A percentile compares a stretch with the other conserved stretches of the same genome.
Evolutionary conservation across 2,797 vertebrate species (phyloP).

Genomic region (Lacerta bilineata): DNA sequence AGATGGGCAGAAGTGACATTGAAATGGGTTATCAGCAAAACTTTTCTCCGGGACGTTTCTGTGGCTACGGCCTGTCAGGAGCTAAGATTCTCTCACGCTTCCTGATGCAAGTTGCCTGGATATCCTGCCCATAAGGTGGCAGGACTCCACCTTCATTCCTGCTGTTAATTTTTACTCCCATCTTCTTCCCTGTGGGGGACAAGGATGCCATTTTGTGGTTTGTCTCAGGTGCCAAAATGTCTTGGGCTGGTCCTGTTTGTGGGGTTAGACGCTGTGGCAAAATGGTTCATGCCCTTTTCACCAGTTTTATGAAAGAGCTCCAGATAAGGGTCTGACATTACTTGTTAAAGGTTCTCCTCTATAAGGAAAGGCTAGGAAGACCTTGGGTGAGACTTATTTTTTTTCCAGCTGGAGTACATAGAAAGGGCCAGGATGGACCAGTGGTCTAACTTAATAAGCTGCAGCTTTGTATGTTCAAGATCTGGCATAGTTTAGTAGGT

Average conservation of each 20-base stretch:
- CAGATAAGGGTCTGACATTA: not conserved
- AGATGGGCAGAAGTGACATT: not conserved
- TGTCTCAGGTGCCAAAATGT: too few species aligned
- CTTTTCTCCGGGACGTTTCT: too few species aligned
- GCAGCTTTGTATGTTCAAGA: not conserved
- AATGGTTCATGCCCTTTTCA: not conserved
- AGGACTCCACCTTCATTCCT: too few species aligned
- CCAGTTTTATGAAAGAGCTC: not conserved
- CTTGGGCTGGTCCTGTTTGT: not conserved
- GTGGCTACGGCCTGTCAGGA: not conserved
- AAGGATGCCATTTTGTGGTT: too few species aligned
- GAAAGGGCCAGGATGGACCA: not conserved
- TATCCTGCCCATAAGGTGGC: too few species aligned
- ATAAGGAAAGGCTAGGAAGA: not conserved
- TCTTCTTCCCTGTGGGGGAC: too few species aligned
- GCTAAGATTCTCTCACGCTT: not conserved
- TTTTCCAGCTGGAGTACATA: not conserved
- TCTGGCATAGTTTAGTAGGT: not conserved
- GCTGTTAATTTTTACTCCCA: too few species aligned
- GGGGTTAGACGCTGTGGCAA: not conserved
- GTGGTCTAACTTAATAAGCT: not conserved
- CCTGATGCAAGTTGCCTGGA: not conserved
- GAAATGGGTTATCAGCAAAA: not conserved
- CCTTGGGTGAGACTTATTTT: not conserved
- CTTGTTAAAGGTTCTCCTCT: not conserved